Evolutionary conservation across 2,888 invertebrate species (phyloP), one percentile per base, ranked within the genome.

Genomic region (Aporophyla lueneburgensis): DNA sequence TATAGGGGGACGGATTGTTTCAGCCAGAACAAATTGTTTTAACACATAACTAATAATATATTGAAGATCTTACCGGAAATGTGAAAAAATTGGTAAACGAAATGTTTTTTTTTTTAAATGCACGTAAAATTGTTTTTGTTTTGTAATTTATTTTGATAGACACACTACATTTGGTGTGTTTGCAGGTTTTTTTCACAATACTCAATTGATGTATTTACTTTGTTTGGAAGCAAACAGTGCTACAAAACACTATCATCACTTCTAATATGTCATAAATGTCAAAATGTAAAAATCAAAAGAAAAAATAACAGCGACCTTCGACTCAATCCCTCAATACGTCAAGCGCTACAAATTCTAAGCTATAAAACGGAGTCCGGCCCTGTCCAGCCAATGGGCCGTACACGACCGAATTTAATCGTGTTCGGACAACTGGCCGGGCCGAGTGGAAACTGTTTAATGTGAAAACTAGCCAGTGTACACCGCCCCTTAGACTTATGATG

Each of bases 371-470:
- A 91, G 71, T 93, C 74, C 92, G 80, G 53, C 89, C 89, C 92
- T 90, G 90, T 5, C 66, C 78, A 78, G 83, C 90, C 92, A 92
- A 94, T 93, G 93, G 94, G 91, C 91, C 88, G 91, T 90, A 91
- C 92, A 90, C 90, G 90, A 86, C 89, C 88, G 91, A 93, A 93
- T 94, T 93, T 93, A 94, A 95, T 94, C 93, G 94, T 92, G 90
- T 93, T 91, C 92, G 91, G 90, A 92, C 92, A 92, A 93, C 90
- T 91, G 92, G 88, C 88, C 92, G 87, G 87, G 87, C 85, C 89
- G 82, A 88, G 89, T 88, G 87, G 91, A 91, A 92, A 92, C 93
- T 91, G 92, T 93, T 93, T 92, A 91, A 93, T 93, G 92, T 85
- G 91, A 89, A 92, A 93, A 93, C 92, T 92, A 90, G 89, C 89